Conservation (phyloP, 2,797 vertebrate species). For the Odontamblyopus rebecca region DNA sequence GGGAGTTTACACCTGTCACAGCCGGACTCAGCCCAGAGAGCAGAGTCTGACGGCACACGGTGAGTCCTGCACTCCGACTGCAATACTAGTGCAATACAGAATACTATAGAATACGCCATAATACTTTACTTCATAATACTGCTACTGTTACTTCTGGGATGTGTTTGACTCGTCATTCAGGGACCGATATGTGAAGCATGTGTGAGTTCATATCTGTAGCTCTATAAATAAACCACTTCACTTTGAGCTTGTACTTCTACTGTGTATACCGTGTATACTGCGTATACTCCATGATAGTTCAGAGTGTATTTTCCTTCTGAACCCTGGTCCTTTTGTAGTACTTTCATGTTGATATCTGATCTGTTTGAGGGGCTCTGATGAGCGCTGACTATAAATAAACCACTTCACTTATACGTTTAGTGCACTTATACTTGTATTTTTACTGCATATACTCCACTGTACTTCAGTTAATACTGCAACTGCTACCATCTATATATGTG, state of each 20-base stretch:
- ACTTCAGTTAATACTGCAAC: no score
- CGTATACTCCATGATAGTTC: neutral
- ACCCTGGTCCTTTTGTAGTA: no score
- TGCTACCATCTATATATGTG: no score
- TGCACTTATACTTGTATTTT: no score
- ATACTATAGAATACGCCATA: neutral
- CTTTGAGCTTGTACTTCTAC: neutral
- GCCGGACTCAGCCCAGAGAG: neutral
- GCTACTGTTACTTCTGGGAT: neutral
- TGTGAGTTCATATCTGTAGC: neutral
- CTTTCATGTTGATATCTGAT: no score
- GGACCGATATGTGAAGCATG: neutral
- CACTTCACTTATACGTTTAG: no score
- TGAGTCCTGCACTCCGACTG: neutral
- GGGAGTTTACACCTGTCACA: neutral
- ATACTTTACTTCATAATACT: neutral
- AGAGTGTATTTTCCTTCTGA: neutral
- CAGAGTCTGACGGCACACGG: neutral
- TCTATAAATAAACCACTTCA: neutral
- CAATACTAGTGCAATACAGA: neutral
- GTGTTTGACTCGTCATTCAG: no score
- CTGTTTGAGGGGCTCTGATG: no score
- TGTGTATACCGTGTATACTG: no score
- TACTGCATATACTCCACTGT: no score
- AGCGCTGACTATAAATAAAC: no score